Base-by-base conservation (phyloP, 2,888 invertebrate genomes). In the Synergus laeviventris region DNA sequence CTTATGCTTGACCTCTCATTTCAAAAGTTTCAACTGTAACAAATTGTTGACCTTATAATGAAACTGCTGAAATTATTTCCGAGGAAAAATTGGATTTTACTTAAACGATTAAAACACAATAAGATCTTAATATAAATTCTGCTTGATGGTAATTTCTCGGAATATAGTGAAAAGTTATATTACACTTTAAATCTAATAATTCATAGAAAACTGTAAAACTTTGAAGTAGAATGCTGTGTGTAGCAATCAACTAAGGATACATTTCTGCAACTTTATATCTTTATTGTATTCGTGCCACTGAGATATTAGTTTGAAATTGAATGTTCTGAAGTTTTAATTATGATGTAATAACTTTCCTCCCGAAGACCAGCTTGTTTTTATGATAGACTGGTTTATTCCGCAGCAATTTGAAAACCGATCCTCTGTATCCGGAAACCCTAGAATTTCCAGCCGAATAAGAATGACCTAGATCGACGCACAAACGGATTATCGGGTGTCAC, bases 381-480 rank as follows among this genome's bases (percentile, higher is more conserved):
- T 70, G 14, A 36, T n/a, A 45, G 31, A 49, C 31, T 70, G 49
- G 49, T 45, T 70, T 70, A 49, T 70, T 70, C 49, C 16, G 8
- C 14, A 45, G 45, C 9, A 49, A 70, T 70, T 70, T 49, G 49
- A 49, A 70, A 70, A 70, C n/a, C 31, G 70, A 70, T 70, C 62
- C 18, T 62, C 45, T 70, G 49, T n/a, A 31, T n/a, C 31, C 31
- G 24, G 49, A 70, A 49, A 49, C 45, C 70, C 31, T 70, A 70
- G 49, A 70, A 70, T 70, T 70, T 70, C 70, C 49, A 49, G 49
- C 24, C 45, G 70, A 70, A 49, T 49, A 49, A 70, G 31, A 49
- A 31, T 70, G 49, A 70, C 70, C 70, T 16, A 70, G n/a, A 70
- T 70, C n/a, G n/a, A 49, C n/a, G n/a, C 8, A 49, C 45, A 45